Base-by-base conservation (phyloP, 2,113 vertebrate species). In the Recurvirostra avosetta region DNA sequence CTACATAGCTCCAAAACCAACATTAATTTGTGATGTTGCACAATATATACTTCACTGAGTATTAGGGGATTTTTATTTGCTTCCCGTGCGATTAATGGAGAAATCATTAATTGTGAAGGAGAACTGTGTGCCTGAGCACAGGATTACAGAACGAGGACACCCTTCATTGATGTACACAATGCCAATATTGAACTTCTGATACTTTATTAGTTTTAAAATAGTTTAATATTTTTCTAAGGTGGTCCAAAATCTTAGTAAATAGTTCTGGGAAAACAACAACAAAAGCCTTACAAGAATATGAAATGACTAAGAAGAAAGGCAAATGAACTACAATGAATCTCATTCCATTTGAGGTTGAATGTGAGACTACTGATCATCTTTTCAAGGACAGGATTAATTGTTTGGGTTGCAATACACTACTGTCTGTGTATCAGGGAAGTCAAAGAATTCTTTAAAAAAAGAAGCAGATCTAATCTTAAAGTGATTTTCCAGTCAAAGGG, bases 211-310 rank as follows among this genome's bases (percentile, higher is more conserved):
- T 11, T 79, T 72, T 26, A 19, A 30, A 88, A 71, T 14, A 68
- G 8, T 23, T 45, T 7, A 49, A n/a, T 26, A n/a, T 56, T 85
- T 86, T 77, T 40, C n/a, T 55, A 65, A 72, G 21, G 34, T 43
- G 2, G 20, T 45, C 30, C 5, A 23, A 88, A 63, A 21, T 34
- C 9, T 91, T 25, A 38, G 19, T 34, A 68, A 55, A 50, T 29
- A 41, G 7, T n/a, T 77, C 34, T 40, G 19, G 32, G 21, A 80
- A 87, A n/a, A 58, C 6, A 41, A 52, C 9, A 53, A 18, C 12
- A 41, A 32, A 68, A 68, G 1, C 1, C 5, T 11, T 0, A 0
- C 7, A 53, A 32, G 5, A 40, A 12, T 47, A 55, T 14, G 22
- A 47, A 67, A 63, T 32, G 7, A 70, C 16, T 32, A 68, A 75